Conservation (phyloP, 2,888 invertebrate species). For the Cynaeus angustus region DNA sequence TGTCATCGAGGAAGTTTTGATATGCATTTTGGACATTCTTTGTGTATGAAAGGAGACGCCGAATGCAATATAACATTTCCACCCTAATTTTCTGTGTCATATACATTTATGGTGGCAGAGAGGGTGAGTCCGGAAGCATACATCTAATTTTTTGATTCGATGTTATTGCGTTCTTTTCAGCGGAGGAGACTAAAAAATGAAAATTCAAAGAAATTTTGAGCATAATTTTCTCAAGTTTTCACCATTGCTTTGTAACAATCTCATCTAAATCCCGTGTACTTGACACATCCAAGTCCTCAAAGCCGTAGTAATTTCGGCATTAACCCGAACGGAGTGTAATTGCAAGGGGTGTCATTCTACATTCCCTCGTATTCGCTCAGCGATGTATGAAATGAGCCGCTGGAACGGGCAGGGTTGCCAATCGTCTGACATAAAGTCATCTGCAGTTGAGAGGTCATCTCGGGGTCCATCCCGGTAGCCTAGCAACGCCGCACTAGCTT, state of each 20-base stretch:
- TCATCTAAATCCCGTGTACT: background rate
- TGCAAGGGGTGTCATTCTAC: conserved; percentile 1
- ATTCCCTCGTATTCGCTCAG: conserved; percentile 14
- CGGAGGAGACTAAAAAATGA: no score
- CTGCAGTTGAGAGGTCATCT: conserved; percentile 71
- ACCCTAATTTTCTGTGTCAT: conserved; percentile 49
- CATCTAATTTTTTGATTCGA: no score
- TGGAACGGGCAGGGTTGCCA: conserved; percentile 42
- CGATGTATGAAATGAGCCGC: conserved; percentile 46
- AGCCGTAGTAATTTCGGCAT: background rate
- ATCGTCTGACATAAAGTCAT: conserved; percentile 61
- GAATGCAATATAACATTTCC: conserved; percentile 44
- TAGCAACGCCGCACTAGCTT: conserved; percentile 58
- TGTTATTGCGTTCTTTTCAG: no score
- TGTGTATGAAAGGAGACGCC: conserved; percentile 43
- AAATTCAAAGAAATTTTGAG: no score
- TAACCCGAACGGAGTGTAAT: conserved; percentile 5
- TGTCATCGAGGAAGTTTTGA: conserved; percentile 37
- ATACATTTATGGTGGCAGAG: conserved; percentile 41
- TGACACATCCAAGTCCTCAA: conserved; percentile 3
- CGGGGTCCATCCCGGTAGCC: conserved; percentile 63
- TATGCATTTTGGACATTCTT: conserved; percentile 46
- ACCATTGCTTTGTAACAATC: background rate
- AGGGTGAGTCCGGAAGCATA: background rate
- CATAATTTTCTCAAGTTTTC: no score